phyloP scores from a whole-genome alignment of 2,888 invertebrate genomes.

The Calliphora vomitoria region DNA sequence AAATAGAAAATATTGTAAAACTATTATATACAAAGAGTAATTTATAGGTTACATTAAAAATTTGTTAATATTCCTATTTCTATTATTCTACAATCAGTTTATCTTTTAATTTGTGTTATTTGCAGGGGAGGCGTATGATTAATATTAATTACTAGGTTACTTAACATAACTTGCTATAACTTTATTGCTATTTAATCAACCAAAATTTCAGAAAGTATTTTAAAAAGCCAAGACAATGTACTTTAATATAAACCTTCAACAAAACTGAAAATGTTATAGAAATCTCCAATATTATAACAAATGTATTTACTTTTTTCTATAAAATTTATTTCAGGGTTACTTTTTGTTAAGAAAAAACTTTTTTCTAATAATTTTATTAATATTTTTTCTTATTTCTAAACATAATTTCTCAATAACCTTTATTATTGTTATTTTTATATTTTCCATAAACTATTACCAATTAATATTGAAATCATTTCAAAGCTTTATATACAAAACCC shows the following conservation, averaged over 20 bases:
- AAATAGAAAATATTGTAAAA: neutral
- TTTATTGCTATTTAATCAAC: neutral
- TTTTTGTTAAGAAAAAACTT: slow-evolving; percentile 5
- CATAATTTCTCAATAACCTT: slow-evolving; percentile 37
- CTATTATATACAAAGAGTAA: too few species aligned
- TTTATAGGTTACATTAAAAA: too few species aligned
- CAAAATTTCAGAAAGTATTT: neutral
- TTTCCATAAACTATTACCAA: slow-evolving; percentile 29
- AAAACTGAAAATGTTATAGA: neutral
- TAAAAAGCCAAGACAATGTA: neutral
- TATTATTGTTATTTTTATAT: neutral
- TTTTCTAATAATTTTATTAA: slow-evolving; percentile 1
- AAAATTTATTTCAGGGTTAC: slow-evolving; percentile 20
- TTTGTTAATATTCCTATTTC: too few species aligned
- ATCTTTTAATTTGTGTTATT: too few species aligned
- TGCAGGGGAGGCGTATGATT: slow-evolving; percentile 9
- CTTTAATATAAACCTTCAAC: neutral
- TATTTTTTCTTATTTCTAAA: neutral
- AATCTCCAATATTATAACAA: neutral
- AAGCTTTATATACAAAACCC: slow-evolving; percentile 25
- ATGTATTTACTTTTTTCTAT: neutral
- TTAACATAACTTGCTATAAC: neutral
- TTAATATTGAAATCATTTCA: slow-evolving; percentile 43
- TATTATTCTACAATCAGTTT: too few species aligned
- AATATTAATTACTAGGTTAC: neutral